Evolutionary conservation across 2,113 vertebrate genomes (phyloP), one percentile per base, ranked within the genome.

Genomic region (Tympanuchus pallidicinctus): DNA sequence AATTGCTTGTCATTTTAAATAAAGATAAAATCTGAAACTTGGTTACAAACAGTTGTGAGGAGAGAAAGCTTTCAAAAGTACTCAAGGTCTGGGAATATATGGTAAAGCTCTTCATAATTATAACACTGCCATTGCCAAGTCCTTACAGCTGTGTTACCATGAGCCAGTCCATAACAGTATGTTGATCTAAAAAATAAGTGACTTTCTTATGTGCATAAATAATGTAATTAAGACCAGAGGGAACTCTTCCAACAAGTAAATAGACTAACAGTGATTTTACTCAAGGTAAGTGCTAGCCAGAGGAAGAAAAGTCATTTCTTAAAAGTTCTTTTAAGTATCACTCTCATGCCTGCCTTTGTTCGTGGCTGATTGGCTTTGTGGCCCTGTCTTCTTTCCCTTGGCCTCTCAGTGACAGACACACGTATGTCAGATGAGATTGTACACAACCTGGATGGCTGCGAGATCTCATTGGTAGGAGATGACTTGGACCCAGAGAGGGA

Each of bases 361-460:
- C 72, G 38, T 28, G 38, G 28, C 42, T 80, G 17, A 3, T 36
- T 75, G 75, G 11, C 63, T 78, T 77, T 77, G 73, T 90, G 82
- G 20, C 27, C 20, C 5, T 52, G 11, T 38, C 56, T 70, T 57
- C 67, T 72, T 64, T 76, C 82, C 4, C 2, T 71, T 47, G 82
- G 22, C 69, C 36, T 64, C 38, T 45, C 90, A 98, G 98, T 98
- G 94, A 98, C 97, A 36, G 98, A 98, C 90, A 97, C 98, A 13
- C 96, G 97, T 70, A 99, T 99, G 98, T 99, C 99, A 2, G 99
- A 99, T 20, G 99, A 99, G 28, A 99, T 99, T 22, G 99, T 99
- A 84, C 99, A 99, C 96, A 99, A 99, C 83, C 95, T 99, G 97
- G 99, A 99, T 2, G 98, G 99, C 94, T 99, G 99, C 64, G 99